Evolutionary conservation across 2,797 vertebrate species (phyloP), one percentile per base, ranked within the genome.

Genomic region (Heteromormyrus szaboi): DNA sequence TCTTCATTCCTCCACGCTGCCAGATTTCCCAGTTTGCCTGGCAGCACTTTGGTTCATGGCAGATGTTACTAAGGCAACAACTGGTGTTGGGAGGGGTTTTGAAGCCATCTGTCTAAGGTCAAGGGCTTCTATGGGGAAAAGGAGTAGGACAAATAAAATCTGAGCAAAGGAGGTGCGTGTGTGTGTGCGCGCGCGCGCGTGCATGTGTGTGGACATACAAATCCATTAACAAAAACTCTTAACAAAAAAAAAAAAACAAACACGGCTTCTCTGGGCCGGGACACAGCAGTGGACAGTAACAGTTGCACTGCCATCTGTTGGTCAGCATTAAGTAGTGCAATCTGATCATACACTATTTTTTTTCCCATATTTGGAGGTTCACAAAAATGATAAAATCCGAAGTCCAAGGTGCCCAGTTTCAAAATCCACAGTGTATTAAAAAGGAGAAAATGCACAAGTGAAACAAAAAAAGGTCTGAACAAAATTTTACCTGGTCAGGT

Each of bases 41-140:
- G 62, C 56, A 51, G 86, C 81, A 7, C 33, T 48, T 90, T 85
- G 76, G 56, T 92, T 81, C 94, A 95, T 95, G 95, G 96, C 96
- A 97, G 96, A 97, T 97, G 96, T 96, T 96, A 95, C 92, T 93
- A 92, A 93, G 95, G 95, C 96, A 97, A 96, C 96, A 96, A 96
- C 96, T 96, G 95, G 96, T 95, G 95, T 93, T 93, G 93, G 84
- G 68, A 94, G 95, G 95, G 94, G 95, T 94, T 95, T 93, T 90
- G 92, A 93, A 93, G 88, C 96, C 96, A 97, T 97, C 96, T 97
- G 96, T 95, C 95, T 93, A 95, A 95, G 96, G 96, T 97, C 96
- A 97, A 95, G 94, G 92, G 95, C 95, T 95, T 94, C 90, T 89
- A 85, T 76, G 85, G 89, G 65, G 87, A 90, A 89, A 86, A 12